Percentiles rank a stretch among this genome's conserved stretches.
Evolutionary conservation across 2,113 vertebrate genomes (phyloP).

Genomic region (Heterochromis multidens): DNA sequence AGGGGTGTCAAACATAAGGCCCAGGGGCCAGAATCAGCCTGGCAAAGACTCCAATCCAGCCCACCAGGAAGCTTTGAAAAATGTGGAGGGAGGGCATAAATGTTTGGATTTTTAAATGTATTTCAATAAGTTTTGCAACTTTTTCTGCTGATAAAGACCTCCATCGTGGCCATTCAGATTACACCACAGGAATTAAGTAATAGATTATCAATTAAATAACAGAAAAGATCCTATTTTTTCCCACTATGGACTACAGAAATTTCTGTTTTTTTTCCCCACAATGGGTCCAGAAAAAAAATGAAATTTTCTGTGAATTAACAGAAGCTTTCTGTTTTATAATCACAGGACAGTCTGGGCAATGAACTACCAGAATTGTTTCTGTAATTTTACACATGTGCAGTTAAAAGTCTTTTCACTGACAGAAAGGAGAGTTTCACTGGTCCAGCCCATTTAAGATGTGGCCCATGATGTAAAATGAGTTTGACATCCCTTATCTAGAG

Average conservation of each 20-base stretch:
- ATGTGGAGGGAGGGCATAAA: not conserved
- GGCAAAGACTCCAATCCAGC: not conserved
- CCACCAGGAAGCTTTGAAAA: not conserved
- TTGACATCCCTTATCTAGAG: not conserved
- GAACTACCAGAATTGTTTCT: not conserved
- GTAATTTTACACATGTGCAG: not conserved
- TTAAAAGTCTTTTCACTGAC: too few species aligned
- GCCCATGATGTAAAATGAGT: not conserved
- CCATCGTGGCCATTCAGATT: not conserved
- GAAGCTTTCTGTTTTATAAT: not conserved
- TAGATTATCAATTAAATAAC: too few species aligned
- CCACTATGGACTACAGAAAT: too few species aligned
- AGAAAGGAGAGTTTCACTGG: too few species aligned
- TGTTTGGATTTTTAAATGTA: rapidly evolving
- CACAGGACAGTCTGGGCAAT: rapidly evolving
- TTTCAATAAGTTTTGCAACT: rapidly evolving
- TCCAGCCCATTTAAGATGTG: not conserved
- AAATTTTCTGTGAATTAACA: not conserved
- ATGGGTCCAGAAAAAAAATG: too few species aligned
- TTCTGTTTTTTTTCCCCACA: too few species aligned
- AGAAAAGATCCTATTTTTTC: too few species aligned
- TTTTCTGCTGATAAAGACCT: not conserved
- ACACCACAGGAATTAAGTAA: too few species aligned
- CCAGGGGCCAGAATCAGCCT: rapidly evolving
- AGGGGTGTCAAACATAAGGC: not conserved